phyloP scores from a whole-genome alignment of 2,797 vertebrate genomes.

The Setipinna tenuifilis region DNA sequence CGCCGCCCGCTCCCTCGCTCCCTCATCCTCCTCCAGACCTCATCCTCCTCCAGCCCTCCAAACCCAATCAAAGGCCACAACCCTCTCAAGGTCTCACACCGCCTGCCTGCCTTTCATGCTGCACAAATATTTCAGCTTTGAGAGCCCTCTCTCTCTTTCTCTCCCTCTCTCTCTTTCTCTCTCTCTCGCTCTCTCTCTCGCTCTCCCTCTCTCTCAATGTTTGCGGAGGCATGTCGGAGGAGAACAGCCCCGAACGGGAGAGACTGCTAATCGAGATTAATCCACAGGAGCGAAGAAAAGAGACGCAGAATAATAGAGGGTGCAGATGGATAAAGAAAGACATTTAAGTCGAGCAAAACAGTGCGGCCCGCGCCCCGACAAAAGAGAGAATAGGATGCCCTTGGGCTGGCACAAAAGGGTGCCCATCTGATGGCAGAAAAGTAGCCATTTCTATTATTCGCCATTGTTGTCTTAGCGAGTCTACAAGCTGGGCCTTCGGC shows the following conservation, averaged over 20 bases:
- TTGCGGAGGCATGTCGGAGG: conserved; percentile 25
- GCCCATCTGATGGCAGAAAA: conserved; percentile 71
- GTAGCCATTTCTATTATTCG: conserved; percentile 67
- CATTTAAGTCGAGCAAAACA: conserved; percentile 72
- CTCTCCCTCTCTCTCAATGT: too few relatives aligned
- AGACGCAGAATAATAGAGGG: conserved; percentile 35
- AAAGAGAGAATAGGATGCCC: conserved; percentile 70
- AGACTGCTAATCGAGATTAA: conserved; percentile 44
- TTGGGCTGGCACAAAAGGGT: conserved; percentile 70
- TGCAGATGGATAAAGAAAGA: conserved; percentile 45
- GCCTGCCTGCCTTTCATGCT: not conserved
- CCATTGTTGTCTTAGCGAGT: conserved; percentile 66
- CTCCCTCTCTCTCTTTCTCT: conserved; percentile 11
- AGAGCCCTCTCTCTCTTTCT: conserved; percentile 24
- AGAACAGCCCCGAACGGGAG: conserved; percentile 33
- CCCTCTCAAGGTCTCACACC: not conserved
- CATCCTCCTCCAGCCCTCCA: not conserved
- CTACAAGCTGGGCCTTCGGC: conserved; percentile 71
- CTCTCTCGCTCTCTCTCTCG: too few relatives aligned
- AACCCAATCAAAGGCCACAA: conserved; percentile 11
- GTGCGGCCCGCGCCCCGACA: conserved; percentile 60
- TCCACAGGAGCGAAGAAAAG: conserved; percentile 24
- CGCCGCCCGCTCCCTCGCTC: not conserved
- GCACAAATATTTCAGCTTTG: conserved; percentile 27
- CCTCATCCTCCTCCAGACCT: too few relatives aligned